Evolutionary conservation across 2,113 vertebrate species (phyloP).

Genomic region (Tichodroma muraria): DNA sequence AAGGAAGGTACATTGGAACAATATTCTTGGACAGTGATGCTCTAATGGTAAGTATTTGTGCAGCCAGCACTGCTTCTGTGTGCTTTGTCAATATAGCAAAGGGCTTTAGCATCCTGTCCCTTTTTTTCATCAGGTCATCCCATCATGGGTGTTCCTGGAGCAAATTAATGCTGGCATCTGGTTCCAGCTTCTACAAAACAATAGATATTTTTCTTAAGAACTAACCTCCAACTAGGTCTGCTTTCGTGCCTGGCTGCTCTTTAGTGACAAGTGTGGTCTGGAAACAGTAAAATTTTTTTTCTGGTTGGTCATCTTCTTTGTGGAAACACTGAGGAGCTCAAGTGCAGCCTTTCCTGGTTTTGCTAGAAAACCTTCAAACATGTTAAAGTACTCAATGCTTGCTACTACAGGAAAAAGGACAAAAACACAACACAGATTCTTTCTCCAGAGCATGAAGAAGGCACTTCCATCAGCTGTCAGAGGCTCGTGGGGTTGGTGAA

Average conservation of each 20-base stretch:
- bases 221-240: background rate
- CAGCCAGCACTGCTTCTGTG: background rate
- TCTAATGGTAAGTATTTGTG: background rate
- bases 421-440: background rate
- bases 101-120: background rate
- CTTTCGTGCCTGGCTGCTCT: background rate
- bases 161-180: background rate
- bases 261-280: background rate
- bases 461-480: background rate
- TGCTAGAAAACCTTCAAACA: background rate
- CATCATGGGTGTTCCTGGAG: background rate
- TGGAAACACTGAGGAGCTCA: background rate
- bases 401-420: background rate
- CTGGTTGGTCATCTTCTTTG: background rate
- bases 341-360: background rate
- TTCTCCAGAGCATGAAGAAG: background rate
- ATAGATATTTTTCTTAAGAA: background rate
- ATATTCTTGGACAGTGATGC: background rate
- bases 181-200: background rate
- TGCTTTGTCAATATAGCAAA: background rate
- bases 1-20: background rate
- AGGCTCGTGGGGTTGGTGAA: background rate
- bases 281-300: background rate
- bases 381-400: background rate
- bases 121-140: background rate